Conservation (phyloP, 2,888 invertebrate species). For the Hanleya hanleyi region DNA sequence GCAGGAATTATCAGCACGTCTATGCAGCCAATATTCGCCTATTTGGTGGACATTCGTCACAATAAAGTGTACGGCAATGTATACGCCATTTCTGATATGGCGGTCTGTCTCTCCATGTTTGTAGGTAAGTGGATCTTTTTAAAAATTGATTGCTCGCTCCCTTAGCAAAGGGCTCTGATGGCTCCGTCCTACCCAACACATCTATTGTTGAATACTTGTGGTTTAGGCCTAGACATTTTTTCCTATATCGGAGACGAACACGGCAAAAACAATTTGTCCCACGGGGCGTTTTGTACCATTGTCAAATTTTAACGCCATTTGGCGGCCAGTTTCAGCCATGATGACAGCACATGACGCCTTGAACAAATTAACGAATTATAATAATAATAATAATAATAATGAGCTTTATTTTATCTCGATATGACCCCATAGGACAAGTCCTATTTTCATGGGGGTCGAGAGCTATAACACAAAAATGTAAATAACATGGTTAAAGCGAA, state of each 20-base stretch:
- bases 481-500: no score
- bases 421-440: no score
- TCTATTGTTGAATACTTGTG: no score
- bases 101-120: conserved; percentile 39
- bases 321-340: no score
- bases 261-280: neutral
- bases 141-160: neutral
- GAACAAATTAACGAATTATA: no score
- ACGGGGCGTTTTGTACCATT: neutral
- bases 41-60: conserved; percentile 36
- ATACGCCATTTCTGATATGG: conserved; percentile 43
- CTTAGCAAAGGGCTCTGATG: neutral
- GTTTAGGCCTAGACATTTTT: neutral
- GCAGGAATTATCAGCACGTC: conserved; percentile 40
- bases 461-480: no score
- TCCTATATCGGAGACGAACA: neutral
- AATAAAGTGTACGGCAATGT: conserved; percentile 35
- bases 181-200: neutral
- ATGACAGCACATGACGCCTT: no score
- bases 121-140: conserved; percentile 23
- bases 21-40: conserved; percentile 41
- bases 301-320: neutral
- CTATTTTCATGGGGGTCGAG: no score
- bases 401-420: no score
- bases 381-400: no score